These are phyloP conservation scores for Seriola dumerili DNA, from an alignment of 2,113 vertebrate species.

Conservation along the genomic window DNA sequence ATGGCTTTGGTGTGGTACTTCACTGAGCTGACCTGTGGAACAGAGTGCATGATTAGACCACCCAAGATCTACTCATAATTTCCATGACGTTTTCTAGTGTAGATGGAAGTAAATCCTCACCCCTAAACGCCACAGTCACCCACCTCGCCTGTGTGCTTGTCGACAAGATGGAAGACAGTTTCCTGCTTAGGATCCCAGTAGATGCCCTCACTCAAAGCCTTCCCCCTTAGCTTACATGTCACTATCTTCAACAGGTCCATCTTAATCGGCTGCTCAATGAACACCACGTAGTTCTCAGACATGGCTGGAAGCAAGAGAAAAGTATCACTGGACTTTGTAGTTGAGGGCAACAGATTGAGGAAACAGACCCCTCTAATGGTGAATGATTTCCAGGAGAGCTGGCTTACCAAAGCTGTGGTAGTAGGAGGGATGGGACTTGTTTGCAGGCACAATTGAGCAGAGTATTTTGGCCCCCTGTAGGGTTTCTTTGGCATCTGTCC, in stretches of 20 bases:
- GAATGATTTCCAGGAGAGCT: neutral
- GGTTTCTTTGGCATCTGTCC: slow-evolving; percentile 72
- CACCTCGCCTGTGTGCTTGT: slow-evolving; percentile 92
- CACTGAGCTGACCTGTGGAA: slow-evolving; percentile 84
- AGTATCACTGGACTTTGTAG: neutral
- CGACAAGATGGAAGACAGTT: slow-evolving; percentile 90
- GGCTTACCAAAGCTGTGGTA: slow-evolving; percentile 95
- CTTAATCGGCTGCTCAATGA: slow-evolving; percentile 93
- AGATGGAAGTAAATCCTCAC: neutral
- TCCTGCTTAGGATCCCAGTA: slow-evolving; percentile 93
- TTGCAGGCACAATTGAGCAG: slow-evolving; percentile 88
- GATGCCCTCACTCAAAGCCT: slow-evolving; percentile 84
- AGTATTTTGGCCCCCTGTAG: slow-evolving; percentile 89
- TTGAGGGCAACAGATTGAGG: neutral
- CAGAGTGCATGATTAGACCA: neutral
- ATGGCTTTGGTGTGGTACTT: slow-evolving; percentile 87
- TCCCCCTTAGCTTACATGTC: slow-evolving; percentile 86
- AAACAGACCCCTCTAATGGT: neutral
- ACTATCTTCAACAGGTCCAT: slow-evolving; percentile 91
- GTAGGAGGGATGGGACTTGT: slow-evolving; percentile 91
- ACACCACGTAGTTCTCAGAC: slow-evolving; percentile 94
- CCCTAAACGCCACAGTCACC: neutral
- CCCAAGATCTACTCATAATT: neutral
- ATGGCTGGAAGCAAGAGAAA: slow-evolving; percentile 85
- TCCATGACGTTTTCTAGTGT: neutral